Conservation (phyloP, 2,113 vertebrate species). For the Helogale parvula region DNA sequence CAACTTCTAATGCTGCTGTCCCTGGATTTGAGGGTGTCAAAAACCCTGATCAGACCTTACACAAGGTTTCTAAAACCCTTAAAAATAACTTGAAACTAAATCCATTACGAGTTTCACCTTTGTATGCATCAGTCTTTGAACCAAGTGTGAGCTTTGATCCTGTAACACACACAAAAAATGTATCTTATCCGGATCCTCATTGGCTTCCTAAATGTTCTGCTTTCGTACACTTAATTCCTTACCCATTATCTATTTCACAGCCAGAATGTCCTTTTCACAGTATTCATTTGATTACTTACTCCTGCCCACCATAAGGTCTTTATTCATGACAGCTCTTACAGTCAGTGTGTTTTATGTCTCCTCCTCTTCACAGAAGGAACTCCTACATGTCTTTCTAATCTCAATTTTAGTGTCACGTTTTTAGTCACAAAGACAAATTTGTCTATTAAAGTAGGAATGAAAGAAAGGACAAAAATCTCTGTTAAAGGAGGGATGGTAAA, state of each 20-base stretch:
- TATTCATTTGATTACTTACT: neutral
- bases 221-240: neutral
- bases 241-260: neutral
- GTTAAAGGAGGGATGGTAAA: neutral
- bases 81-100: neutral
- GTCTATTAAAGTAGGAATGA: neutral
- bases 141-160: neutral
- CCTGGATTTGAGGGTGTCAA: neutral
- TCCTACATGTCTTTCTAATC: neutral
- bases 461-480: neutral
- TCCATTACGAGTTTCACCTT: neutral
- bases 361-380: neutral
- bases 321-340: neutral
- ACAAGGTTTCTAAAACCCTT: neutral
- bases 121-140: neutral
- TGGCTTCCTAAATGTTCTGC: neutral
- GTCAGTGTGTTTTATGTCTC: neutral
- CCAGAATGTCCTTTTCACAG: neutral
- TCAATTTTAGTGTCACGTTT: neutral
- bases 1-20: neutral
- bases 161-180: neutral
- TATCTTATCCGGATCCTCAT: neutral
- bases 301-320: neutral
- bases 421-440: neutral
- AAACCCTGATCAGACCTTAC: neutral